Percentiles rank a stretch among this genome's conserved stretches.
Conservation (phyloP, 1,140 invertebrate genomes). For the Diprion similis region DNA sequence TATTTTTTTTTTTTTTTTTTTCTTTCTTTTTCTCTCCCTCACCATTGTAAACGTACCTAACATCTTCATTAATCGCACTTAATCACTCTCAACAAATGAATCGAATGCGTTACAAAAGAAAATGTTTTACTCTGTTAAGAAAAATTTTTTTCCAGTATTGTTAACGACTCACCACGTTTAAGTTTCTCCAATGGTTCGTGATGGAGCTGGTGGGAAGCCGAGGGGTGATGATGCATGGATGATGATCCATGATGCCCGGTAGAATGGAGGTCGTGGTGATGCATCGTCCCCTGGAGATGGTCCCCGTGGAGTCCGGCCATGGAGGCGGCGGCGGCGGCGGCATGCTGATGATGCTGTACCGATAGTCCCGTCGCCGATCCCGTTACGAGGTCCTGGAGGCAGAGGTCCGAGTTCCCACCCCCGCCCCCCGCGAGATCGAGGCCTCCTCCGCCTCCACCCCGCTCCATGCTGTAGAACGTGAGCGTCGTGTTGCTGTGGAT, state of each 20-base stretch:
- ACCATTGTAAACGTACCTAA: no score
- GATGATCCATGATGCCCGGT: conserved; percentile 52
- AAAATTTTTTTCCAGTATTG: conserved; percentile 25
- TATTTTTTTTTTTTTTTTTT: no score
- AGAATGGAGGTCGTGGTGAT: conserved; percentile 67
- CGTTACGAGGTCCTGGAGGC: conserved; percentile 76
- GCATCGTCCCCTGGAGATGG: conserved; percentile 57
- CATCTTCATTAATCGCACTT: background rate
- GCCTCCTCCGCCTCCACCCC: conserved; percentile 59
- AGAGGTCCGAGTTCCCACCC: conserved; percentile 70
- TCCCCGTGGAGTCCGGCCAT: conserved; percentile 68
- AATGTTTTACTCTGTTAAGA: no score
- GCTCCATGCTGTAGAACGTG: conserved; percentile 61
- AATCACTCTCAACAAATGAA: conserved; percentile 11
- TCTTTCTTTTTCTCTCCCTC: no score
- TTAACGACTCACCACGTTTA: conserved; percentile 76
- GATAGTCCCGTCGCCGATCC: conserved; percentile 51
- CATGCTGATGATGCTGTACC: conserved; percentile 68
- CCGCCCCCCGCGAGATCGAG: conserved; percentile 64
- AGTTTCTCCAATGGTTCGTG: conserved; percentile 83
- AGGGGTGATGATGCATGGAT: conserved; percentile 54
- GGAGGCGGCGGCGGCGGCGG: conserved; percentile 69
- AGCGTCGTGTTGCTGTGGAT: conserved; percentile 57
- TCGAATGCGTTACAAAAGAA: no score
- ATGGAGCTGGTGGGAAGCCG: conserved; percentile 67